phyloP scores from a whole-genome alignment of 1,140 invertebrate species.

The Drosophila orena region DNA sequence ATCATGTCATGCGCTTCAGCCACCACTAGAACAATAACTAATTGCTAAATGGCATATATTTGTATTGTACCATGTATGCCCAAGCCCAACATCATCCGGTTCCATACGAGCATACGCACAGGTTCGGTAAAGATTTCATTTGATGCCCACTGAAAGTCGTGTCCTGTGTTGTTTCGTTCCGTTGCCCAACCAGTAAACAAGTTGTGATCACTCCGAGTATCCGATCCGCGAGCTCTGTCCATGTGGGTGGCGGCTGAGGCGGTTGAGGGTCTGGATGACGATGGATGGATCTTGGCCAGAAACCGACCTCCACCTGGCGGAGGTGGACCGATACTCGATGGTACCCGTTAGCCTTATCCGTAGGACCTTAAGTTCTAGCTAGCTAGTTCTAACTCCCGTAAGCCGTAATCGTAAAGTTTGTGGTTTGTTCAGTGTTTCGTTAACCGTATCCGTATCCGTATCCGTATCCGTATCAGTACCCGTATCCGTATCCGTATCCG shows the following conservation, averaged over 20 bases:
- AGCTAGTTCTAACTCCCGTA: conserved; percentile 25
- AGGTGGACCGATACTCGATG: conserved; percentile 38
- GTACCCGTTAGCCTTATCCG: conserved; percentile 50
- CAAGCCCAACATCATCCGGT: conserved; percentile 77
- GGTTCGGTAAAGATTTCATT: conserved; percentile 76
- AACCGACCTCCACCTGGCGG: neutral
- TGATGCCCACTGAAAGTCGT: conserved; percentile 55
- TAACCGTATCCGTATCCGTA: conserved; percentile 15
- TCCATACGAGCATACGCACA: conserved; percentile 72
- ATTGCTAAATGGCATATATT: conserved; percentile 21
- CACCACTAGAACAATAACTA: conserved; percentile 46
- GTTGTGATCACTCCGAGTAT: conserved; percentile 14
- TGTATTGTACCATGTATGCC: conserved; percentile 42
- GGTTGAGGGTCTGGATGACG: neutral
- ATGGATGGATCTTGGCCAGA: neutral
- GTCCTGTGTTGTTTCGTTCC: conserved; percentile 64
- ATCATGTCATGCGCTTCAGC: conserved; percentile 69
- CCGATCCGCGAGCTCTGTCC: conserved; percentile 23
- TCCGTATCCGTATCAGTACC: conserved; percentile 24
- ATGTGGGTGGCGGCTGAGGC: conserved; percentile 25
- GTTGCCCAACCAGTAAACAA: conserved; percentile 42
- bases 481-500: conserved; percentile 22
- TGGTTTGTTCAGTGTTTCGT: conserved; percentile 62
- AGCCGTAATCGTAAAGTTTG: conserved; percentile 49
- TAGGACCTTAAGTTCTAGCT: conserved; percentile 70